Percentiles rank a stretch among this genome's conserved stretches.
Conservation (phyloP, 1,140 invertebrate genomes). For the Drosophila athabasca region DNA sequence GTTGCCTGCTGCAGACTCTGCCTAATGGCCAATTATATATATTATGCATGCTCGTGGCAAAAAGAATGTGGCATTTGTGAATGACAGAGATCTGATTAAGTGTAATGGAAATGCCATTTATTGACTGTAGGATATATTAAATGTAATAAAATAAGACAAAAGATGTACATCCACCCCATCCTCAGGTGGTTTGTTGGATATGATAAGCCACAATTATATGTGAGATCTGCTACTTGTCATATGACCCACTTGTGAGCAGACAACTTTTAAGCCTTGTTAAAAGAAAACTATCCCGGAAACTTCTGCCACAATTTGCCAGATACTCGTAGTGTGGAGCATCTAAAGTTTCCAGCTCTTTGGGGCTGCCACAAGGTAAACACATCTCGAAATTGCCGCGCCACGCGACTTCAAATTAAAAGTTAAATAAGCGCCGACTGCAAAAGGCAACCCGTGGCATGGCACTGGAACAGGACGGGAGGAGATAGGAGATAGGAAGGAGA, state of each 20-base stretch:
- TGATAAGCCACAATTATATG: no score
- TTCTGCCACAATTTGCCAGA: neutral
- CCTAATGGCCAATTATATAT: conserved; percentile 29
- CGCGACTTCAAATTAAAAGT: conserved; percentile 71
- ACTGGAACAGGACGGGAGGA: neutral
- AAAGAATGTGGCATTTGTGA: no score
- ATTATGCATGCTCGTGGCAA: neutral
- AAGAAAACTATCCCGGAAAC: neutral
- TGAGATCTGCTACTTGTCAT: no score
- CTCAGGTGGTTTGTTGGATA: no score
- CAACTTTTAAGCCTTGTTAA: no score
- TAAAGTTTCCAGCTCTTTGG: conserved; percentile 19
- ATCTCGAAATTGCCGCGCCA: conserved; percentile 30
- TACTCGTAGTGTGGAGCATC: neutral
- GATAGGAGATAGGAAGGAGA: no score
- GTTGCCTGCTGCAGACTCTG: conserved; percentile 31
- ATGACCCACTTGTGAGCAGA: no score
- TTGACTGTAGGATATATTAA: no score
- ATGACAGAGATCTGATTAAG: no score
- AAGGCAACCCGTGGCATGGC: conserved; percentile 1
- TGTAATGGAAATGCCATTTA: no score
- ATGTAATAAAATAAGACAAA: no score
- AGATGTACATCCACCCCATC: no score
- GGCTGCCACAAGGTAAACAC: conserved; percentile 49
- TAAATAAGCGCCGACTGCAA: conserved; percentile 55